phyloP scores from a whole-genome alignment of 2,113 vertebrate species.

The Sinosuthora webbiana region DNA sequence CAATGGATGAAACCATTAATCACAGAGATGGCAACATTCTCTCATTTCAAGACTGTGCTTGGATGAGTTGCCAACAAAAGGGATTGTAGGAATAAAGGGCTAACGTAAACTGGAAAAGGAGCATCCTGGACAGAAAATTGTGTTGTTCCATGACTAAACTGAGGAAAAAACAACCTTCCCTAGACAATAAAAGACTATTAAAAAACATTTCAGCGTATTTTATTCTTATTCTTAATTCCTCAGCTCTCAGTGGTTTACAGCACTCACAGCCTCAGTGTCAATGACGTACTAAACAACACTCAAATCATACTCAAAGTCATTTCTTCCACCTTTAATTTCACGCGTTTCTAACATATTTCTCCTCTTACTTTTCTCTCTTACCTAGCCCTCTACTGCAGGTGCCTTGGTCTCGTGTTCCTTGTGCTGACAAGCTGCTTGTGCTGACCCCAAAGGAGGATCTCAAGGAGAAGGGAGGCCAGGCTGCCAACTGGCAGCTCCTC shows the following conservation, averaged over 20 bases:
- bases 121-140: background rate
- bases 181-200: background rate
- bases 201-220: background rate
- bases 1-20: constrained; percentile 69
- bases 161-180: background rate
- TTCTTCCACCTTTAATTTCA: background rate
- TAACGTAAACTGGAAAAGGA: background rate
- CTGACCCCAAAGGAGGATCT: background rate
- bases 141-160: background rate
- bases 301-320: background rate
- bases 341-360: background rate
- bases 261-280: background rate
- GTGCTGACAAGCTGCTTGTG: background rate
- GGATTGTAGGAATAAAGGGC: background rate
- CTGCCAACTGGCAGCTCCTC: background rate
- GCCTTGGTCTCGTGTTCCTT: background rate
- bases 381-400: background rate
- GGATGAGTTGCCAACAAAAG: background rate
- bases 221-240: background rate
- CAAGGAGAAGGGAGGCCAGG: background rate
- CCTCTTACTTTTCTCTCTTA: background rate
- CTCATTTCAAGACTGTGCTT: background rate
- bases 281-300: background rate
- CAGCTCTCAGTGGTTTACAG: background rate
- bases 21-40: constrained; percentile 53